Percentiles rank a stretch among this genome's conserved stretches.
Conservation (phyloP, 1,140 invertebrate species). For the Metopolophium dirhodum region DNA sequence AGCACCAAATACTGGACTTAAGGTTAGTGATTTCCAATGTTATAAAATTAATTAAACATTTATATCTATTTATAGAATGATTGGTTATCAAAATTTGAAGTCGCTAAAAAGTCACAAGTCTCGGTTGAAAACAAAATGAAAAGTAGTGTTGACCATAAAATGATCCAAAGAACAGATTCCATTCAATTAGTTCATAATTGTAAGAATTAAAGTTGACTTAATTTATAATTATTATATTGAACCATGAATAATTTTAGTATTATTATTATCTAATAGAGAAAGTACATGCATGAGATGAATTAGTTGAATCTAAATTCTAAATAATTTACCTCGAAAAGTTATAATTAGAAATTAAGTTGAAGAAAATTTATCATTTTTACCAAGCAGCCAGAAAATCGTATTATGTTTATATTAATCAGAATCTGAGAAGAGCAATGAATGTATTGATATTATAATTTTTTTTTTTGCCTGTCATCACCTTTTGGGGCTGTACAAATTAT, state of each 20-base stretch:
- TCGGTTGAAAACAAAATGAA: slow-evolving; percentile 71
- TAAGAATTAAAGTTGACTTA: neutral
- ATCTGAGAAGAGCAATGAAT: neutral
- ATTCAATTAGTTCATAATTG: slow-evolving; percentile 44
- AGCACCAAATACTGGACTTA: slow-evolving; percentile 82
- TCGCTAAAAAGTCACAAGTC: slow-evolving; percentile 85
- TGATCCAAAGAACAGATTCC: slow-evolving; percentile 60
- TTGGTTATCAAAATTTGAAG: slow-evolving; percentile 93
- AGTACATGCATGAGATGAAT: neutral
- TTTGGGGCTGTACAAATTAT: neutral
- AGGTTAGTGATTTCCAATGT: slow-evolving; percentile 62
- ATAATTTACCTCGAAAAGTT: neutral
- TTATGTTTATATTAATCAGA: neutral
- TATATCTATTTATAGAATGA: slow-evolving; percentile 72
- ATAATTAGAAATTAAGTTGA: neutral
- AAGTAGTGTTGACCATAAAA: slow-evolving; percentile 62
- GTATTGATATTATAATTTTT: neutral
- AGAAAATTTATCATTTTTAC: neutral
- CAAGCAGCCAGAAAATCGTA: neutral
- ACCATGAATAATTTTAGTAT: neutral
- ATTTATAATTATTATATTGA: neutral
- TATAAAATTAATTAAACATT: slow-evolving; percentile 25
- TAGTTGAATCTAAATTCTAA: neutral
- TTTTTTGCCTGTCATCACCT: neutral
- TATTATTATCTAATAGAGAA: neutral